phyloP scores from a whole-genome alignment of 1,140 invertebrate genomes.

The Scylla paramamosain region DNA sequence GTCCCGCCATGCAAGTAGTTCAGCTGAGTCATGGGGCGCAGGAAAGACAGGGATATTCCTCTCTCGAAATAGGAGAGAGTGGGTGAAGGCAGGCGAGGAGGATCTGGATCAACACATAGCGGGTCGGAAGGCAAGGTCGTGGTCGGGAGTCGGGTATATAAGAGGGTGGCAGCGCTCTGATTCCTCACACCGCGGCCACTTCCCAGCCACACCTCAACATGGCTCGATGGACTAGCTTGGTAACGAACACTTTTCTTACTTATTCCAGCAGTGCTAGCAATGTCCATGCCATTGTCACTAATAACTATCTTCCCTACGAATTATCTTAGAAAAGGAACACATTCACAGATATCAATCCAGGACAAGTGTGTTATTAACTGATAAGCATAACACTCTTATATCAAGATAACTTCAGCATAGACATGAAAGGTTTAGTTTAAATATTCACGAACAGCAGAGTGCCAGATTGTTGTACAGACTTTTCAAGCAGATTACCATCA shows the following conservation, averaged over 20 bases:
- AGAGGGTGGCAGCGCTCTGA: background rate
- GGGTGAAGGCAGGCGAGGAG: constrained; percentile 28
- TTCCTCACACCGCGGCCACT: constrained; percentile 33
- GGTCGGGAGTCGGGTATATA: constrained; percentile 39
- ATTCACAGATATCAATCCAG: too few relatives aligned
- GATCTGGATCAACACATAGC: constrained; percentile 31
- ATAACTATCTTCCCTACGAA: too few relatives aligned
- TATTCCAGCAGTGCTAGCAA: too few relatives aligned
- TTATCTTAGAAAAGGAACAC: too few relatives aligned
- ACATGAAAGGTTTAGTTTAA: too few relatives aligned
- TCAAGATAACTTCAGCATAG: too few relatives aligned
- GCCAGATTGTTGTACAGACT: too few relatives aligned
- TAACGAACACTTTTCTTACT: background rate
- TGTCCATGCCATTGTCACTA: too few relatives aligned
- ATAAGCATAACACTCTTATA: too few relatives aligned
- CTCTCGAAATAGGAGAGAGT: background rate
- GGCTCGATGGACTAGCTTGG: constrained; percentile 63
- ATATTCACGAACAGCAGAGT: too few relatives aligned
- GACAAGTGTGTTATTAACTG: too few relatives aligned
- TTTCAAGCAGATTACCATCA: too few relatives aligned
- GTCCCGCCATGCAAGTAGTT: background rate
- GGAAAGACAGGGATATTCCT: background rate
- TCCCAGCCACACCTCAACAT: constrained; percentile 45
- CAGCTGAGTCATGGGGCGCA: background rate
- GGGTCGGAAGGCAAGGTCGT: constrained; percentile 41